Evolutionary conservation across 2,797 vertebrate genomes (phyloP).

Genomic region (Argentina silus): DNA sequence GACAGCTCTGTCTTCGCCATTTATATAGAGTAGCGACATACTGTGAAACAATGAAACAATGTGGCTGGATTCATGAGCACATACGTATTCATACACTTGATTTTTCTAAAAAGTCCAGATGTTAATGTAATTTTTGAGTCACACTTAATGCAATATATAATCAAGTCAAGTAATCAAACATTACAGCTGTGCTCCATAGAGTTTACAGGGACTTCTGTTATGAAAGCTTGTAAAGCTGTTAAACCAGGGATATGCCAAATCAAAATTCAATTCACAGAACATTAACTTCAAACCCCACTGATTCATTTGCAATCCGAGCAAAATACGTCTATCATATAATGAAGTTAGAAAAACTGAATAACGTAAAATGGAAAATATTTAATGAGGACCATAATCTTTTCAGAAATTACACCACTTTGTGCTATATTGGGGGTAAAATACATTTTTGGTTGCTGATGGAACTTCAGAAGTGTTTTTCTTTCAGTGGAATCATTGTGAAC

Average conservation of each 20-base stretch:
- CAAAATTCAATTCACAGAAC: constrained; percentile 64
- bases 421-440: constrained; percentile 58
- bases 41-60: too few relatives aligned
- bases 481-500: constrained; percentile 71
- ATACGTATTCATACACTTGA: background rate
- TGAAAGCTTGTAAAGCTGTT: constrained; percentile 51
- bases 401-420: constrained; percentile 58
- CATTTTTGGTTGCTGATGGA: constrained; percentile 65
- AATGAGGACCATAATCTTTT: constrained; percentile 15
- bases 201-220: constrained; percentile 22
- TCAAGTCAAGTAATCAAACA: too few relatives aligned
- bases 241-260: constrained; percentile 49
- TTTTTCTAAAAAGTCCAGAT: background rate
- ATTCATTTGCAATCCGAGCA: constrained; percentile 52
- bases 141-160: too few relatives aligned
- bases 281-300: constrained; percentile 54
- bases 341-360: constrained; percentile 53
- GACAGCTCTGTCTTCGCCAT: too few relatives aligned
- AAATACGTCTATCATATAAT: constrained; percentile 57
- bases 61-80: background rate
- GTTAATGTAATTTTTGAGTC: too few relatives aligned
- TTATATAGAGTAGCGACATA: background rate
- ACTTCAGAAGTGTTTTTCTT: constrained; percentile 76
- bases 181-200: background rate
- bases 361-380: constrained; percentile 61